Base-by-base conservation (phyloP, 2,888 invertebrate genomes). In the Abrostola triplasia region DNA sequence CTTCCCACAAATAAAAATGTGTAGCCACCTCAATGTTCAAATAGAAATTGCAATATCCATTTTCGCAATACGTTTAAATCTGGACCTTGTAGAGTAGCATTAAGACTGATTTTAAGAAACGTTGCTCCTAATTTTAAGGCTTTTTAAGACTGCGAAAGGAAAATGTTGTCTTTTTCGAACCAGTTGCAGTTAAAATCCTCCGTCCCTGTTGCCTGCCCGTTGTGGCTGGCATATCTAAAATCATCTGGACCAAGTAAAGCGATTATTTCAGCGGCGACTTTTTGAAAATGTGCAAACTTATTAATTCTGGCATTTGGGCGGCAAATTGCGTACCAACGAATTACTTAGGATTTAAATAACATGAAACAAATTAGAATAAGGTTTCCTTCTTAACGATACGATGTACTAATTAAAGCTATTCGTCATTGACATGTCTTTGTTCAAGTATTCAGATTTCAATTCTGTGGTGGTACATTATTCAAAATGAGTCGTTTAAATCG, bases 91-190 rank as follows among this genome's bases (percentile, higher is more conserved):
- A 47, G 7, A 59, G 37, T 57, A 0, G 1, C 6, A 9, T 59
- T 88, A 88, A 65, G 82, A 81, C 80, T 72, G 61, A 71, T 79
- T 85, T 89, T 42, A 66, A 24, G 12, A 57, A 50, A 41, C 53
- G 36, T 6, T 1, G 8, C 4, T 12, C 9, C 50, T 70, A 80
- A 77, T 81, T 84, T 80, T 88, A 90, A 84, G 81, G 81, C 84
- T 70, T 64, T 88, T 85, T 84, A 79, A 79, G 80, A 77, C 69
- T 83, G 75, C 59, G 73, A 71, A 69, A 77, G 83, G 86, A 87
- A 93, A 93, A 92, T 91, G 92, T 92, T 94, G 93, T 93, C 93
- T 93, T 94, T 93, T 93, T 94, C 93, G 87, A 92, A 91, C 92
- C 90, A 92, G 92, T 91, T 90, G 91, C 92, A 90, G 91, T 93